Percentiles rank a stretch among this genome's conserved stretches.
Evolutionary conservation across 2,888 invertebrate genomes (phyloP).

Genomic region (Lepidocyrtinus sp.): DNA sequence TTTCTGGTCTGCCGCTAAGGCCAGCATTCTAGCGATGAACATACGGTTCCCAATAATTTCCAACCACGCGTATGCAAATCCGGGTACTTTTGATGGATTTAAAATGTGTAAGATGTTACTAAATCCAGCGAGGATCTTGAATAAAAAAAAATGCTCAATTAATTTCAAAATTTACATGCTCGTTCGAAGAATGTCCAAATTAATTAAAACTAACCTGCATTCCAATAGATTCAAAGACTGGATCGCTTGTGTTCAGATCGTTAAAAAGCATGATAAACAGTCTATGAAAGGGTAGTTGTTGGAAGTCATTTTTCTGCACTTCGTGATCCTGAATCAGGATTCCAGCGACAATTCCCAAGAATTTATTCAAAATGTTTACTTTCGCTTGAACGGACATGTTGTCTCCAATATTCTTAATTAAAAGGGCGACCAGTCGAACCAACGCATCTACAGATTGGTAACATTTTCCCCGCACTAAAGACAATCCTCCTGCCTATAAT

Average conservation of each 20-base stretch:
- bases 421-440: slow-evolving; percentile 90
- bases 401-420: slow-evolving; percentile 96
- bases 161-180: background rate
- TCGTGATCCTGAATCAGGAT: slow-evolving; percentile 98
- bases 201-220: slow-evolving; percentile 79
- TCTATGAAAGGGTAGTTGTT: slow-evolving; percentile 97
- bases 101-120: slow-evolving; percentile 96
- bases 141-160: background rate
- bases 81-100: slow-evolving; percentile 93
- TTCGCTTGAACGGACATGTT: slow-evolving; percentile 94
- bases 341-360: slow-evolving; percentile 94
- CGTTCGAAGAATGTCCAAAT: background rate
- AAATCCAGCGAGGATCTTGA: slow-evolving; percentile 90
- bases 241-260: slow-evolving; percentile 95
- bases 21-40: slow-evolving; percentile 94
- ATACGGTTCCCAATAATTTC: slow-evolving; percentile 97
- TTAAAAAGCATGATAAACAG: slow-evolving; percentile 97
- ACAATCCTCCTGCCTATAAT: slow-evolving; percentile 71
- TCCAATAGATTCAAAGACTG: slow-evolving; percentile 94
- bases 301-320: slow-evolving; percentile 89
- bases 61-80: slow-evolving; percentile 98
- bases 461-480: slow-evolving; percentile 88
- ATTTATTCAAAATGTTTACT: slow-evolving; percentile 96
- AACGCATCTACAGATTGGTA: slow-evolving; percentile 97
- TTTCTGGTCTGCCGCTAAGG: slow-evolving; percentile 92